Evolutionary conservation across 2,797 vertebrate genomes (phyloP), one percentile per base, ranked within the genome.

Genomic region (Siniperca undulata): DNA sequence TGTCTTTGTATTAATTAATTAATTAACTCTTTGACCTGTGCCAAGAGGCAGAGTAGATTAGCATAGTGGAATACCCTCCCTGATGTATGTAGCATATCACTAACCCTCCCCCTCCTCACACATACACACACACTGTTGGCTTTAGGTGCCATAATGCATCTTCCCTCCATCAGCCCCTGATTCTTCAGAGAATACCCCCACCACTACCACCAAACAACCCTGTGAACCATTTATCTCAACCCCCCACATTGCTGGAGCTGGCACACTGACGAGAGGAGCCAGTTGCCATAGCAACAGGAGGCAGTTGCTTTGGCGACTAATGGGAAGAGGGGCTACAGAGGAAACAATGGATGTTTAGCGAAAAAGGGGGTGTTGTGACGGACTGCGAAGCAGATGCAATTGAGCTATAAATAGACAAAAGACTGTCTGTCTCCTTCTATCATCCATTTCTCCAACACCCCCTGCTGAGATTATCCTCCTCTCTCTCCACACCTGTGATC

Each of bases 291-390:
- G 95, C 91, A 93, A 94, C 91, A 90, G 88, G 92, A 95, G 88
- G 93, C 79, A 73, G 96, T 97, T 97, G 96, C 96, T 96, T 91
- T 94, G 94, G 96, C 92, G 92, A 93, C 93, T 90, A 93, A 86
- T 79, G 82, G 89, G 90, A 92, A 94, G 79, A 88, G 80, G 91
- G 90, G 89, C 89, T 93, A 86, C 80, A 80, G 76, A 86, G 92
- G 94, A 92, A 96, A 95, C 80, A 90, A 92, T 92, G 84, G 87
- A 75, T 92, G 88, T 87, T 91, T 90, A 90, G 88, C 40, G 34
- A 74, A 27, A 86, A 85, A 85, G 86, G 58, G 77, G 85, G 68
- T 76, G 90, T 91, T 70, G 73, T 88, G 80, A 72, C 80, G 66
- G 87, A 86, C 83, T 69, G 72, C 62, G 84, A 81, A 74, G 52